phyloP scores from a whole-genome alignment of 2,113 vertebrate genomes.

The Lichenostomus cassidix region DNA sequence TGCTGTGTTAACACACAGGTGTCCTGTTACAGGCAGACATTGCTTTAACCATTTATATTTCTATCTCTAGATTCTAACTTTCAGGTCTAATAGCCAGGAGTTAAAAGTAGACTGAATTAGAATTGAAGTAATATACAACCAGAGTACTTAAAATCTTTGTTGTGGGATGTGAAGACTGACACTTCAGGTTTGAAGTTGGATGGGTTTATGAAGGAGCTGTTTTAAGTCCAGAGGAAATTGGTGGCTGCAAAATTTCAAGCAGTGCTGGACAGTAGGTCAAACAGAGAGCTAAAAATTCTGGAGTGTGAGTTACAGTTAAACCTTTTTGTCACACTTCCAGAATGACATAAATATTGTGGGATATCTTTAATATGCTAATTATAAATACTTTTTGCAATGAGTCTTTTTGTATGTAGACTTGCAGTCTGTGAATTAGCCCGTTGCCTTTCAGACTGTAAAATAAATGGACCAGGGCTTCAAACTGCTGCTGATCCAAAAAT shows the following conservation, averaged over 20 bases:
- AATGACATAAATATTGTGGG: not conserved
- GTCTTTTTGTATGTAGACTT: not conserved
- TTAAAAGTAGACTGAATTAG: not conserved
- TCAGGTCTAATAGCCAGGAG: not conserved
- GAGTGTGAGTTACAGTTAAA: not conserved
- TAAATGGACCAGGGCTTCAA: not conserved
- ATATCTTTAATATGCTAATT: not conserved
- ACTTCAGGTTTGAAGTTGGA: not conserved
- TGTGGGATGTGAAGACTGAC: not conserved
- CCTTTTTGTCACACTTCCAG: not conserved
- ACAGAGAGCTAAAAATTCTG: not conserved
- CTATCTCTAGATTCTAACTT: not conserved
- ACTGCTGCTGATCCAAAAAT: not conserved
- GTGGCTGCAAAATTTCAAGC: not conserved
- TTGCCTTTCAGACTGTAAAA: not conserved
- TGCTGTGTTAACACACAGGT: not conserved
- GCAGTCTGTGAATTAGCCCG: accelerated
- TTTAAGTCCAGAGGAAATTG: not conserved
- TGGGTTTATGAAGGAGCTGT: not conserved
- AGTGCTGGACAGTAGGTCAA: not conserved
- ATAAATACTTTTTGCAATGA: not conserved
- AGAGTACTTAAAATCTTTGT: not conserved
- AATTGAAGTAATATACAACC: not conserved
- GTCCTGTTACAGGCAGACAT: not conserved
- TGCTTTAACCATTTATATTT: not conserved